Evolutionary conservation across 1,140 invertebrate species (phyloP).

Genomic region (Mya arenaria): DNA sequence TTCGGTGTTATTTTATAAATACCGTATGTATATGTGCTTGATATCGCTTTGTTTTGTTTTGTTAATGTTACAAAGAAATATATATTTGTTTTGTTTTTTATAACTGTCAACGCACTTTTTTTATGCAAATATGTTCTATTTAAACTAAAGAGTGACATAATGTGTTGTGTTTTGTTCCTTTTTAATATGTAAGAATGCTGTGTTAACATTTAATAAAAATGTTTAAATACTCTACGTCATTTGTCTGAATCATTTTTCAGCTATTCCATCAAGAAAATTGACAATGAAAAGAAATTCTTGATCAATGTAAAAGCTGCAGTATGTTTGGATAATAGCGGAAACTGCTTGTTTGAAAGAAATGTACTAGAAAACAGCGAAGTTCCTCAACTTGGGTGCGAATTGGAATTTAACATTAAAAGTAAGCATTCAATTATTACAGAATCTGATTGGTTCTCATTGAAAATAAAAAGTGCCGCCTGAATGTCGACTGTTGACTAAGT

Average conservation of each 20-base stretch:
- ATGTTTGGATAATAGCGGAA: conserved; percentile 34
- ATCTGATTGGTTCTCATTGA: too few species aligned
- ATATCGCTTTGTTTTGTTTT: not conserved
- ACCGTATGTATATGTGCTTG: not conserved
- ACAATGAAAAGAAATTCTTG: conserved; percentile 31
- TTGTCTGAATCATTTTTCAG: too few species aligned
- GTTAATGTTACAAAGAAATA: too few species aligned
- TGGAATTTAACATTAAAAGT: conserved; percentile 20
- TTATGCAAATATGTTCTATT: not conserved
- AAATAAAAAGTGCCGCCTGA: too few species aligned
- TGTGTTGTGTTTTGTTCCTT: not conserved
- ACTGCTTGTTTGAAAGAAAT: conserved; percentile 32
- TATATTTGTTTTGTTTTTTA: too few species aligned
- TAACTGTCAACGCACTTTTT: too few species aligned
- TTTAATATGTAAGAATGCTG: not conserved
- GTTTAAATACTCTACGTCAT: too few species aligned
- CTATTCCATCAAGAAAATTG: conserved; percentile 17
- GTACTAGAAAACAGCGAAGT: conserved; percentile 7
- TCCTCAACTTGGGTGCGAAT: conserved; percentile 38
- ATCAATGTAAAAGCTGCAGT: conserved; percentile 10
- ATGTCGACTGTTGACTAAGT: too few species aligned
- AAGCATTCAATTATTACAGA: too few species aligned
- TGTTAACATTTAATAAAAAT: not conserved
- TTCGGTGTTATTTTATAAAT: not conserved
- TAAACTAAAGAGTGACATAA: not conserved